Base-by-base conservation (phyloP, 2,888 invertebrate genomes). In the Heliconius aoede region DNA sequence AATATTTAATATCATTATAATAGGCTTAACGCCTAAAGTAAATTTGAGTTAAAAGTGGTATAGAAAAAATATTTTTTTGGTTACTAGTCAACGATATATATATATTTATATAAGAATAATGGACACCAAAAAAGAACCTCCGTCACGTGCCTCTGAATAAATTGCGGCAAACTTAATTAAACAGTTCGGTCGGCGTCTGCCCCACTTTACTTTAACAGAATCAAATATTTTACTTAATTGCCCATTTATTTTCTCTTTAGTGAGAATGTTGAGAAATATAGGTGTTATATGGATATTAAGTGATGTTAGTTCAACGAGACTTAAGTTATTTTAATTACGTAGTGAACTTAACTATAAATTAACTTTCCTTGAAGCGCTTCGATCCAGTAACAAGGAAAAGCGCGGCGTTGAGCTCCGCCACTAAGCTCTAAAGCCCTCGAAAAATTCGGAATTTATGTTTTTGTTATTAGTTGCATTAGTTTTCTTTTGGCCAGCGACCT, bases 151-250 rank as follows among this genome's bases (percentile, higher is more conserved):
- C 84, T 74, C 78, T 78, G 87, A 88, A 90, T 89, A 89, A 91
- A 90, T 88, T 89, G 87, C 84, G 85, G 86, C 84, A 84, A 88
- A 89, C 86, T 89, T 89, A 89, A 91, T 91, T 91, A 91, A 85
- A 88, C 87, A 89, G 85, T 86, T 85, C 73, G 74, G 79, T 72
- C 71, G 78, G 76, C 78, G 58, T 61, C 65, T 69, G 69, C 74
- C 69, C 64, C 73, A 76, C 79, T 79, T 77, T 72, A 78, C 82
- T 79, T 83, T 80, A 82, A 76, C 80, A 72, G 79, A 82, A 82
- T 80, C 75, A 79, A 76, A 78, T 79, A 76, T 78, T 76, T 77
- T 69, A 76, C 76, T 40, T 75, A 75, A 75, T 75, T 60, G 60
- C 72, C 69, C 51, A 67, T 76, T 78, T 72, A 76, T 76, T 78